Percentiles rank a stretch among this genome's conserved stretches.
Conservation (phyloP, 2,113 vertebrate species). For the Patagioenas fasciata region DNA sequence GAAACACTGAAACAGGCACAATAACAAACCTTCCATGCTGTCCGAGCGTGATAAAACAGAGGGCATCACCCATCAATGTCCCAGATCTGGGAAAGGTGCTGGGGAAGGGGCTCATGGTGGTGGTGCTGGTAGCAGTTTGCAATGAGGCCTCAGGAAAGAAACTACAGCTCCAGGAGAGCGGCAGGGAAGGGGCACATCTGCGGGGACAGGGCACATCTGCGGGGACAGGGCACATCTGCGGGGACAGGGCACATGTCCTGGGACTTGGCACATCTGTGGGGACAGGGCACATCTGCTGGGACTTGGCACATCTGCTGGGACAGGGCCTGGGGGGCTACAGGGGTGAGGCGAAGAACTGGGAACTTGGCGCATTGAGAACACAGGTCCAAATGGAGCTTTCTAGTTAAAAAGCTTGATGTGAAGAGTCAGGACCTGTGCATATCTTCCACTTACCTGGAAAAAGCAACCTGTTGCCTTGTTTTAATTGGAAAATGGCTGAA, state of each 20-base stretch:
- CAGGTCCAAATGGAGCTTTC: not conserved
- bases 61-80: not conserved
- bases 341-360: not conserved
- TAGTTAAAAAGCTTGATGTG: not conserved
- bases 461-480: not conserved
- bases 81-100: not conserved
- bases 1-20: not conserved
- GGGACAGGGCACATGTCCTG: not conserved
- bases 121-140: not conserved
- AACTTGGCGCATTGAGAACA: not conserved
- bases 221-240: not conserved
- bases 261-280: rapidly evolving
- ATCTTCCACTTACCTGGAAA: not conserved
- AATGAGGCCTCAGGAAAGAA: not conserved
- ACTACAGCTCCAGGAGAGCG: not conserved
- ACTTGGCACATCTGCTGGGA: not conserved
- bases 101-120: not conserved
- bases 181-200: not conserved
- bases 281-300: not conserved
- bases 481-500: conserved; percentile 14
- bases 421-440: not conserved
- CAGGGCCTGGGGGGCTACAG: too few species aligned
- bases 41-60: not conserved
- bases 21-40: not conserved
- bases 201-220: not conserved